These are phyloP conservation scores for Cyphomyrus plagiostoma DNA, from an alignment of 2,113 vertebrate species.

Conservation along the genomic window DNA sequence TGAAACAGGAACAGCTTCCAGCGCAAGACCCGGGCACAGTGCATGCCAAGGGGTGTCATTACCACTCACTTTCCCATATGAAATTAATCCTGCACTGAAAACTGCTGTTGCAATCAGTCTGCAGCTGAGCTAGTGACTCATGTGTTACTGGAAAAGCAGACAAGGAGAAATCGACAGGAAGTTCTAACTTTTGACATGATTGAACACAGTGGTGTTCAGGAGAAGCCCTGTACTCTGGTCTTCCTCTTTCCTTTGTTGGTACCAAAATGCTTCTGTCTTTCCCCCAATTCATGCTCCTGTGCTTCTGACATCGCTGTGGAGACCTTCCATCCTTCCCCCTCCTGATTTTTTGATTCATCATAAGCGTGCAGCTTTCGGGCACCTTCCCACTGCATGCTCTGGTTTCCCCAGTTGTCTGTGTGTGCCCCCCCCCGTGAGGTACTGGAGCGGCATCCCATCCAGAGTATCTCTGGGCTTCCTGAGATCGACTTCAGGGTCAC, in stretches of 20 bases:
- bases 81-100: background rate
- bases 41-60: background rate
- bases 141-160: slow-evolving; percentile 2
- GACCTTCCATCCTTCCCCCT: background rate
- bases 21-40: background rate
- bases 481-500: background rate
- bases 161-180: slow-evolving; percentile 2
- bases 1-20: background rate
- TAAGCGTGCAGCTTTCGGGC: background rate
- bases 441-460: background rate
- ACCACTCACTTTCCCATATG: background rate
- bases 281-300: background rate
- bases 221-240: background rate
- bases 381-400: background rate
- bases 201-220: background rate
- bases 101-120: slow-evolving; percentile 10
- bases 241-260: background rate
- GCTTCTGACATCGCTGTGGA: background rate
- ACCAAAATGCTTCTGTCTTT: background rate
- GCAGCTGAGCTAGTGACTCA: slow-evolving; percentile 7
- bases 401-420: background rate
- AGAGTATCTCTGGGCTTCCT: background rate
- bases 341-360: background rate
- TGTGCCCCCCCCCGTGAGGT: background rate
- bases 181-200: background rate